Percentiles rank a stretch among this genome's conserved stretches.
Evolutionary conservation across 1,140 invertebrate genomes (phyloP).

Genomic region (Trachelipus rathkii): DNA sequence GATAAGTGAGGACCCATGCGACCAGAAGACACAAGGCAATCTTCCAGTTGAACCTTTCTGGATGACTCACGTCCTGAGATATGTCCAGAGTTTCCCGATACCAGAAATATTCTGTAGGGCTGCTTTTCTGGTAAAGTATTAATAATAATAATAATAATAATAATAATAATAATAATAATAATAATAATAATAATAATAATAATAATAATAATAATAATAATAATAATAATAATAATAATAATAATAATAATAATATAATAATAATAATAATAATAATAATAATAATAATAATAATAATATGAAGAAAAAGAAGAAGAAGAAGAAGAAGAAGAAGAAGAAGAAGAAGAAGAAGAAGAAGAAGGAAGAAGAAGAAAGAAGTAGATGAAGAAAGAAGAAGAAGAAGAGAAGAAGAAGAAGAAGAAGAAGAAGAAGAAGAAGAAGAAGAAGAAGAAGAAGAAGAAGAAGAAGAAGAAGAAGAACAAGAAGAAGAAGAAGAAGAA

Average conservation of each 20-base stretch:
- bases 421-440: background rate
- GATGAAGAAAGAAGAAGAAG: background rate
- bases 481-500: background rate
- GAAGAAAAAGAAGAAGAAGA: background rate
- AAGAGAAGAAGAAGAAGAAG: background rate
- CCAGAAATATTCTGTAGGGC: slow-evolving; percentile 56
- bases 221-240: slow-evolving; percentile 20
- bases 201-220: slow-evolving; percentile 20
- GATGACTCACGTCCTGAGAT: slow-evolving; percentile 80
- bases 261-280: background rate
- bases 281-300: background rate
- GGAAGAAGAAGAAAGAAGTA: no score
- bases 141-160: background rate
- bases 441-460: background rate
- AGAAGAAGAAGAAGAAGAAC: background rate
- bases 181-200: slow-evolving; percentile 21
- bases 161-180: slow-evolving; percentile 19
- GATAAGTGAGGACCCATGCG: slow-evolving; percentile 91
- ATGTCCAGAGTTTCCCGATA: slow-evolving; percentile 85
- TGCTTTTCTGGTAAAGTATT: slow-evolving; percentile 16
- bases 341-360: background rate
- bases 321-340: no score
- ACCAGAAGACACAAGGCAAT: slow-evolving; percentile 82
- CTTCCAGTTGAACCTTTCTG: slow-evolving; percentile 87
- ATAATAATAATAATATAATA: slow-evolving; percentile 9